Evolutionary conservation across 2,888 invertebrate species (phyloP).

Genomic region (Bombyx huttoni): DNA sequence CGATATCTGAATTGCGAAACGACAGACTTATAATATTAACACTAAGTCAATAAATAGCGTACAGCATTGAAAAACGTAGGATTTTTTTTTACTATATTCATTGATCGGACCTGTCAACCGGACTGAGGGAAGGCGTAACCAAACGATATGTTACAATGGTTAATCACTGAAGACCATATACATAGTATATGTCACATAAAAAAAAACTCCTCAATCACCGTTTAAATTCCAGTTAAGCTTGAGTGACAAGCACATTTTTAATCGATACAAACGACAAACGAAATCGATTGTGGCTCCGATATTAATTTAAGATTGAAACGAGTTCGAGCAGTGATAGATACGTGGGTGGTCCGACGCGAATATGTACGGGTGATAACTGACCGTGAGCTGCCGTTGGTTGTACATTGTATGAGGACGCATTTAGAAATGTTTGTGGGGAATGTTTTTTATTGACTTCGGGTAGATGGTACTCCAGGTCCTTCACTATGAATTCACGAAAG

Average conservation of each 20-base stretch:
- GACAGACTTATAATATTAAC: no score
- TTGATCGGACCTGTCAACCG: no score
- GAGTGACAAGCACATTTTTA: not conserved
- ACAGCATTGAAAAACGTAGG: not conserved
- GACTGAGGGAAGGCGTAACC: not conserved
- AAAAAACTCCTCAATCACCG: not conserved
- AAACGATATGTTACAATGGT: not conserved
- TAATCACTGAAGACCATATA: not conserved
- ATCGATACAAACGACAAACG: not conserved
- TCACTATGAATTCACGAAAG: no score
- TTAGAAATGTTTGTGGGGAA: no score
- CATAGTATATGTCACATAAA: not conserved
- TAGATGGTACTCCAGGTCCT: no score
- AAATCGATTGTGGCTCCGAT: not conserved
- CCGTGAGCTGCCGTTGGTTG: no score
- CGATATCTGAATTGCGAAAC: no score
- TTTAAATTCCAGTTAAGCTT: not conserved
- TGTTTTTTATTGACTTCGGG: no score
- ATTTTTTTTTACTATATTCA: no score
- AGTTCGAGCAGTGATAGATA: not conserved
- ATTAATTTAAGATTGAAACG: constrained; percentile 1
- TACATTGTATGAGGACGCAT: no score
- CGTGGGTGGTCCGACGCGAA: constrained; percentile 4
- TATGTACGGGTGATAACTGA: constrained; percentile 1
- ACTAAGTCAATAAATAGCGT: not conserved